These are phyloP conservation scores for Carcharodon carcharias DNA, from an alignment of 2,797 vertebrate genomes.

Conservation along the genomic window DNA sequence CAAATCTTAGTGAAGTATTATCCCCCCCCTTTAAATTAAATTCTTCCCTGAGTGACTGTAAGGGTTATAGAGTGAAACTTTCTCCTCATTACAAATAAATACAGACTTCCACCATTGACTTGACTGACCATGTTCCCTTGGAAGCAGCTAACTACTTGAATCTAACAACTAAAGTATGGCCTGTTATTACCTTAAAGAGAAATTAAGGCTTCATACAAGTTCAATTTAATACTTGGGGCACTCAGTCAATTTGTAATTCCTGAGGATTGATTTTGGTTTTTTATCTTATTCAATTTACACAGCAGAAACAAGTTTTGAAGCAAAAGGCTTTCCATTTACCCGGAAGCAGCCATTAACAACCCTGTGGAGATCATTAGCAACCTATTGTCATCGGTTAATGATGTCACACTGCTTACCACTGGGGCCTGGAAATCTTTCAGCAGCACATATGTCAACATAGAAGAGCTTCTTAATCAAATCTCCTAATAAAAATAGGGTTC, in stretches of 20 bases:
- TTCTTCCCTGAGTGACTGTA: background rate
- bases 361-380: background rate
- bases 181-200: constrained; percentile 4
- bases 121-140: background rate
- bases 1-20: background rate
- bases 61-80: no score
- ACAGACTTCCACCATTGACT: background rate
- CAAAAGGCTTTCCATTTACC: background rate
- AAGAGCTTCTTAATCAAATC: background rate
- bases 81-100: background rate
- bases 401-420: background rate
- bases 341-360: background rate
- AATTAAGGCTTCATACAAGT: background rate
- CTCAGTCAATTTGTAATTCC: background rate
- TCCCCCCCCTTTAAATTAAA: background rate
- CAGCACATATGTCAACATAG: background rate
- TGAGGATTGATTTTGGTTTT: background rate
- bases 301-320: background rate
- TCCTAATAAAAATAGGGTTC: background rate
- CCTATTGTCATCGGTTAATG: constrained; percentile 12
- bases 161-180: background rate
- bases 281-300: constrained; percentile 3
- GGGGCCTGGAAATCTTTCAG: background rate
- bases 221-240: background rate
- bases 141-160: background rate